phyloP scores from a whole-genome alignment of 1,140 invertebrate species.

The Drosophila virilis region DNA sequence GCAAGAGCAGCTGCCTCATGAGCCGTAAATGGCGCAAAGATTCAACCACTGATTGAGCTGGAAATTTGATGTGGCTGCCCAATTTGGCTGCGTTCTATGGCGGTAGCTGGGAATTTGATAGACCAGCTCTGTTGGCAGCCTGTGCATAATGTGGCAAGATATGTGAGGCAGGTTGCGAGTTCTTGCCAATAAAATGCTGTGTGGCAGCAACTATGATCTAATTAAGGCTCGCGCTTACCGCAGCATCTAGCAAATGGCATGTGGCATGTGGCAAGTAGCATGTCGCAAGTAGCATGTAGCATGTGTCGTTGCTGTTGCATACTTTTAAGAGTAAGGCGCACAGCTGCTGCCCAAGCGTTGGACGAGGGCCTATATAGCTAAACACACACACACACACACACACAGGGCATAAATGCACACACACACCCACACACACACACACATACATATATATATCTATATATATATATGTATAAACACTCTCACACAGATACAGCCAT shows the following conservation, averaged over 20 bases:
- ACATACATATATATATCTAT: neutral
- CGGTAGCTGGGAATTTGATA: conserved; percentile 28
- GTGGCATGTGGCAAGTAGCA: conserved; percentile 39
- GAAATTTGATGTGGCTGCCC: conserved; percentile 59
- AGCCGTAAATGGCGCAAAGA: conserved; percentile 47
- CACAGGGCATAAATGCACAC: conserved; percentile 8
- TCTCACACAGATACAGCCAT: conserved; percentile 32
- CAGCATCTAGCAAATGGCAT: conserved; percentile 53
- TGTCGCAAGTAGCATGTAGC: conserved; percentile 24
- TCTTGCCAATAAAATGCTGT: conserved; percentile 33
- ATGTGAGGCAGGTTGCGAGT: conserved; percentile 25
- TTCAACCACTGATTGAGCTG: conserved; percentile 62
- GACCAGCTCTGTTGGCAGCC: conserved; percentile 4
- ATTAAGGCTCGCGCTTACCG: conserved; percentile 50
- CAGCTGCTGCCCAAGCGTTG: conserved; percentile 13
- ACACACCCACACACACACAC: conserved; percentile 18
- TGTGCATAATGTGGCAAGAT: conserved; percentile 33
- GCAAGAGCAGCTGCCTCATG: conserved; percentile 31
- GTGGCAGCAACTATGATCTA: conserved; percentile 58
- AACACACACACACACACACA: neutral
- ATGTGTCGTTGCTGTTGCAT: conserved; percentile 14
- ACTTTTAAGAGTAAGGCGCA: conserved; percentile 1
- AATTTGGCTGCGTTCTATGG: conserved; percentile 2
- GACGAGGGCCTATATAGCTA: neutral
- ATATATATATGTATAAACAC: too few species aligned